Base-by-base conservation (phyloP, 1,140 invertebrate species). In the Drosophila dunni region DNA sequence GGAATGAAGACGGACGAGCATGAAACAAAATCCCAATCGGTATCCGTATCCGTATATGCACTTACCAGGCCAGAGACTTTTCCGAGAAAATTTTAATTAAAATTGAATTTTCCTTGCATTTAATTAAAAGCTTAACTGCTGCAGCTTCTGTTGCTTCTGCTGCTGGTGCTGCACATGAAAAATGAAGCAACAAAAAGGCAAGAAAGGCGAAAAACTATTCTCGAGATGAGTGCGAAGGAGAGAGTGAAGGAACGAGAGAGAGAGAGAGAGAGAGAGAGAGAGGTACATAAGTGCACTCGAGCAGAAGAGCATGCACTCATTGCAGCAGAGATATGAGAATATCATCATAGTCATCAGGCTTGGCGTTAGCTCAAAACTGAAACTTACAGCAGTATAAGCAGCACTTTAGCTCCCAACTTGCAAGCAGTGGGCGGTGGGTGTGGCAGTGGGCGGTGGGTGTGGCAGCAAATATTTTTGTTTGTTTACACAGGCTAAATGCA, bases 81-180 rank as follows among this genome's bases (percentile, higher is more conserved):
- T 83, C 15, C 15, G 58, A 89, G 80, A 88, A 46, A 88, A 88
- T 88, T 88, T 88, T 88, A 88, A 88, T 88, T 88, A 88, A 88
- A 88, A 88, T 88, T 88, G 83, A 83, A 88, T 88, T 88, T 88
- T 85, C 66, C 83, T 89, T 88, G 83, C 83, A 88, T 88, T 88
- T 88, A 88, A 88, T 88, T 88, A 88, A 88, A 88, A 88, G 83
- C 83, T 88, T 88, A 88, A 83, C 79, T 75, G 70, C 62, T 66
- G 53, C 61, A 51, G 51, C 78, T 72, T 57, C 57, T 48, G 57
- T 20, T 8, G 45, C 65, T 60, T 11, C 45, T 53, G 50, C 34
- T 38, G 42, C 54, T 29, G 24, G 24, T 54, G 75, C 60, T 69
- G 75, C 72, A 67, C 56, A 78, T 78, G 76, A 78, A 78, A 76